Conservation (phyloP, 1,140 invertebrate species). For the Grapholita molesta region DNA sequence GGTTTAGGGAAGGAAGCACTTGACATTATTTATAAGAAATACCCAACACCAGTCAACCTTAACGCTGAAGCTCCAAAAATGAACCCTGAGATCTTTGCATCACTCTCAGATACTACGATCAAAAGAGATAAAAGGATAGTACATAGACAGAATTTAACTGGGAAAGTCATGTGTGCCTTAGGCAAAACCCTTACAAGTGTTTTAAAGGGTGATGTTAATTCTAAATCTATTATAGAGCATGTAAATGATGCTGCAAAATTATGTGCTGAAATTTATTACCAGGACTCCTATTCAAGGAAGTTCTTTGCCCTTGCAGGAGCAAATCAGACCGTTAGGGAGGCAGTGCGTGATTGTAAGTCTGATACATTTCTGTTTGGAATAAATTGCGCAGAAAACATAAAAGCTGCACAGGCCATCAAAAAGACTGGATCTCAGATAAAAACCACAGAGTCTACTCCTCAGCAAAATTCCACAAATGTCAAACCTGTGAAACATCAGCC, state of each 20-base stretch:
- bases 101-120: neutral
- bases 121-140: slow-evolving; percentile 17
- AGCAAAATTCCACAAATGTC: neutral
- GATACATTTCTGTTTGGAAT: neutral
- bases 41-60: neutral
- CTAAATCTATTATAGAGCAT: neutral
- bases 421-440: neutral
- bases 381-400: too few relatives aligned
- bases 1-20: too few relatives aligned
- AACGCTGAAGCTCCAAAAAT: neutral
- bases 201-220: neutral
- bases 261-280: neutral
- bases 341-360: neutral
- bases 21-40: slow-evolving; percentile 11
- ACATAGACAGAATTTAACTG: neutral
- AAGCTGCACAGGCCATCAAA: neutral
- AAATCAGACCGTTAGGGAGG: neutral
- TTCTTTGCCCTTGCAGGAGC: neutral
- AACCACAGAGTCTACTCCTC: neutral
- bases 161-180: neutral
- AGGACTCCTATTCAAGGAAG: slow-evolving; percentile 2
- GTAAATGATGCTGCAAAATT: too few relatives aligned
- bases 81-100: slow-evolving; percentile 3
- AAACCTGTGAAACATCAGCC: neutral
- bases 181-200: neutral